Evolutionary conservation across 2,113 vertebrate species (phyloP), one percentile per base, ranked within the genome.

Genomic region (Antechinus stuartii): DNA sequence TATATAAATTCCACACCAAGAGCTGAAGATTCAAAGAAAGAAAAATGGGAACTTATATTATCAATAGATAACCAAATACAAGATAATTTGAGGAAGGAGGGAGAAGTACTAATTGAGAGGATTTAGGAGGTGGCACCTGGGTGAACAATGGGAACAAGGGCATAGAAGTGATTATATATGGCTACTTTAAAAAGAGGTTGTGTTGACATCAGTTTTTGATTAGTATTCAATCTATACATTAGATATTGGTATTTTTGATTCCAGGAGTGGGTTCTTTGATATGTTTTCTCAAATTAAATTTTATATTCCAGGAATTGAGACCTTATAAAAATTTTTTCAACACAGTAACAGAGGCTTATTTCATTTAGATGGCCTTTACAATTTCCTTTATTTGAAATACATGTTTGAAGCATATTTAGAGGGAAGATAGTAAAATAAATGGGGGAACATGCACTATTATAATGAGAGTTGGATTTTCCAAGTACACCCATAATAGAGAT

Each of bases 41-140:
- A 50, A 3, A 94, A 10, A 0, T 46, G 12, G 76, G 91, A 22
- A 22, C 35, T 76, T 76, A 19, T n/a, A 22, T 19, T 76, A 3
- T 89, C 94, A 94, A 89, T 56, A n/a, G 52, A 90, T n/a, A n/a
- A n/a, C 3, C 92, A 26, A 92, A 56, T 68, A 0, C 11, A 96
- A 52, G 2, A 16, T 61, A 49, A 89, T 53, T 12, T 24, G 26
- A 47, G 50, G 61, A 93, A 0, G 3, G 14, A 89, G 95, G 53
- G 76, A 92, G 16, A 94, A 57, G 4, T 26, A n/a, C 24, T 22
- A 4, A 52, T 56, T 24, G 90, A 76, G n/a, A 30, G 11, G 89
- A 56, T 55, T 91, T 8, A 47, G 25, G 24, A 92, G 91, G 50
- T 91, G 35, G 9, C 50, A 46, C 55, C 52, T 49, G 12, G 92